A percentile compares a stretch with the other conserved stretches of the same genome.
Evolutionary conservation across 2,113 vertebrate genomes (phyloP).

Genomic region (Empidonax traillii): DNA sequence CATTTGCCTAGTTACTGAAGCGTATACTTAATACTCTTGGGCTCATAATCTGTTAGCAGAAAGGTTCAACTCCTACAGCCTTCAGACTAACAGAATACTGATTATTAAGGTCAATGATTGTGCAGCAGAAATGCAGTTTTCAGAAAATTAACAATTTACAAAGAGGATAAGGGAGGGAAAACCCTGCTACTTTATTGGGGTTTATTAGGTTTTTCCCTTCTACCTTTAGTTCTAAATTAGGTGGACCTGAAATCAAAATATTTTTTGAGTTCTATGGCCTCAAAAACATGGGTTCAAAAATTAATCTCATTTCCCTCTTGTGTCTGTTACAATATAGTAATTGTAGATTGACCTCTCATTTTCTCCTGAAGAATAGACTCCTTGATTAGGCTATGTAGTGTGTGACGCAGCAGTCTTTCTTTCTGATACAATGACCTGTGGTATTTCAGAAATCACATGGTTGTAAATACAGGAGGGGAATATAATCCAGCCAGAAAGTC

Average conservation of each 20-base stretch:
- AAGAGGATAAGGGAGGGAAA: not conserved
- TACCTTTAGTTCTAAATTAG: not conserved
- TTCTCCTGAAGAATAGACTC: not conserved
- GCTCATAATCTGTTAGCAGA: not conserved
- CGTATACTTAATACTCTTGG: not conserved
- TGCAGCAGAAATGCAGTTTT: not conserved
- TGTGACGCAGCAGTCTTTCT: not conserved
- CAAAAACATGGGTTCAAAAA: not conserved
- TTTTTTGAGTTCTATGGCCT: not conserved
- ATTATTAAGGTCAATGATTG: not conserved
- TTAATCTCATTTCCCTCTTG: not conserved
- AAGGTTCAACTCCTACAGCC: not conserved
- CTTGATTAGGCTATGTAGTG: not conserved
- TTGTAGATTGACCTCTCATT: not conserved
- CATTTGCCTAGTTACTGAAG: not conserved
- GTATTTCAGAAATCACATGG: not conserved
- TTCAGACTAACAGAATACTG: not conserved
- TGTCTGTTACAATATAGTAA: not conserved
- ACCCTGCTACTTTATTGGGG: not conserved
- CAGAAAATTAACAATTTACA: not conserved
- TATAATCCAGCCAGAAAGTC: not conserved
- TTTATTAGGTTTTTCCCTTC: not conserved
- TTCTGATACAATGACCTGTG: not conserved
- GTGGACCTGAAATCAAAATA: not conserved
- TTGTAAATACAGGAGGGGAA: not conserved